Evolutionary conservation across 2,113 vertebrate genomes (phyloP).

Genomic region (Cebus imitator): DNA sequence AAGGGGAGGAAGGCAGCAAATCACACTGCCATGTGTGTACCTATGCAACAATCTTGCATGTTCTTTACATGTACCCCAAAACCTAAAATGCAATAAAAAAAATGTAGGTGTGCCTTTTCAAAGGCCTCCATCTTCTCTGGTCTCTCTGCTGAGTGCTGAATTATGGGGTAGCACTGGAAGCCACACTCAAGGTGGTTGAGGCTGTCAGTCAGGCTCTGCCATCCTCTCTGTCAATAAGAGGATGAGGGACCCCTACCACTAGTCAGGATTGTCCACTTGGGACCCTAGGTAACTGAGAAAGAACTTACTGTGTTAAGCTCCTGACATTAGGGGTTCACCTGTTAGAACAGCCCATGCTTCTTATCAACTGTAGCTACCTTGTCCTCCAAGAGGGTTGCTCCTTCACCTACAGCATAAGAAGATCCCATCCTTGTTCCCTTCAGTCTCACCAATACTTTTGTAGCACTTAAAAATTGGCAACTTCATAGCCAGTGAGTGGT

Average conservation of each 20-base stretch:
- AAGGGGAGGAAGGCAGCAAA: too few relatives aligned
- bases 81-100: too few relatives aligned
- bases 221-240: neutral
- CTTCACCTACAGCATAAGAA: neutral
- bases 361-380: neutral
- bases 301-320: neutral
- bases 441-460: neutral
- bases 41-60: too few relatives aligned
- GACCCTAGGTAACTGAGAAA: neutral
- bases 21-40: too few relatives aligned
- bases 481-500: neutral
- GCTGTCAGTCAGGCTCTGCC: neutral
- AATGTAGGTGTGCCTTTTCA: neutral
- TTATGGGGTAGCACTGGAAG: neutral
- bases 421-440: neutral
- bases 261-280: neutral
- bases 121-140: neutral
- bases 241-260: neutral
- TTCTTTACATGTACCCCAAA: too few relatives aligned
- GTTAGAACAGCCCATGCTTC: neutral
- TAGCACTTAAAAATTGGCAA: neutral
- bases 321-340: neutral
- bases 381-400: neutral
- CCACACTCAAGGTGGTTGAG: neutral
- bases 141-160: neutral